Evolutionary conservation across 2,113 vertebrate genomes (phyloP), one percentile per base, ranked within the genome.

Genomic region (Copsychus sechellarum): DNA sequence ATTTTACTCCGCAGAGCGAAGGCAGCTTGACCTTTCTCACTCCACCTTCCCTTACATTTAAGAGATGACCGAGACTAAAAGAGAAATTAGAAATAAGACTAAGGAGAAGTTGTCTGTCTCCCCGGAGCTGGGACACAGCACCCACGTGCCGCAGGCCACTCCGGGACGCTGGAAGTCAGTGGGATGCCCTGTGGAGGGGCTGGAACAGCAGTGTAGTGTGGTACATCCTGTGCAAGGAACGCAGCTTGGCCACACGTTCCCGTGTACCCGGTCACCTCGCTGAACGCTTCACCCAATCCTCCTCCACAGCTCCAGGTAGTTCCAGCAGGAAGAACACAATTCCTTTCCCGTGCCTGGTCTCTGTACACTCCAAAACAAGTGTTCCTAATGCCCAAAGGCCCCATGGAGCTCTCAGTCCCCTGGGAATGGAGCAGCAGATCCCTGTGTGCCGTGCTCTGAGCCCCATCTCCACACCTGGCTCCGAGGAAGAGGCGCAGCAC

Each of bases 371-470:
- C 90, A 31, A 21, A 88, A 60, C 77, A n/a, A 81, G 80, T 5
- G 81, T 64, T 94, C 80, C 86, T 93, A 93, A 94, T 93, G 87
- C 90, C 95, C 96, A 7, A 65, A 56, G 0, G 18, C 73, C 80
- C 31, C 57, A 25, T 0, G 1, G 14, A 70, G 40, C 69, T 26
- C 74, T 40, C 62, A 24, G 90, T 6, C 47, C 19, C 45, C 83
- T 54, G 92, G 84, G 56, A 45, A 31, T 1, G 64, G 66, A 58
- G 45, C 31, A 24, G 88, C 79, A 56, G 71, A 56, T 50, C 56
- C 80, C 64, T 5, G 79, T 8, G 62, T 28, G 62, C 87, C 4
- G 5, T 7, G 62, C 79, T 82, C 54, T 2, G 25, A 77, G 87
- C 33, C 86, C 88, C 0, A 12, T 26, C 79, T 70, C 80, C 86